These are phyloP conservation scores for Myiopsitta monachus DNA, from an alignment of 2,113 vertebrate genomes.

Conservation along the genomic window DNA sequence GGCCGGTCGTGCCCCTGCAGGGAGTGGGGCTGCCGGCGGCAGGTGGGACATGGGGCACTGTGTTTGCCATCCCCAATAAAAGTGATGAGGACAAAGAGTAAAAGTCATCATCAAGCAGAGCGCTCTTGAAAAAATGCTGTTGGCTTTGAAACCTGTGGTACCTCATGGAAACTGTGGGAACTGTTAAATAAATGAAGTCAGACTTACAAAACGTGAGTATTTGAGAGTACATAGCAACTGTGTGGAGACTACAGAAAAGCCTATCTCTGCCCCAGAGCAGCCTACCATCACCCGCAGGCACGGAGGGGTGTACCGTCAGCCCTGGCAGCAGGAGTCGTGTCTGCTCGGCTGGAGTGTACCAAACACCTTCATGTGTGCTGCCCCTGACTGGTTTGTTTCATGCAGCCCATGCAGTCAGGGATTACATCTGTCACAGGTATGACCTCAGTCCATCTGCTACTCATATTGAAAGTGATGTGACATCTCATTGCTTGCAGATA, in stretches of 20 bases:
- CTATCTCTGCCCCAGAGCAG: not conserved
- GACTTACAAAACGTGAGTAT: not conserved
- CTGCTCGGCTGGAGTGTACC: not conserved
- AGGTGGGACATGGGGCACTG: too few relatives aligned
- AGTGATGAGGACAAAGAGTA: not conserved
- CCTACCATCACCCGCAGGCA: not conserved
- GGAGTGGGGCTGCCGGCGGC: not conserved
- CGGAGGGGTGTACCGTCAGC: not conserved
- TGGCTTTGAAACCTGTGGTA: not conserved
- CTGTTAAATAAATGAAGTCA: not conserved
- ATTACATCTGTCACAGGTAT: not conserved
- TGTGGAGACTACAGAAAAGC: not conserved
- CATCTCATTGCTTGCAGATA: not conserved
- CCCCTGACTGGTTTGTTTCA: not conserved
- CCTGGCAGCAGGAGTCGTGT: not conserved
- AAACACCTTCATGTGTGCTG: not conserved
- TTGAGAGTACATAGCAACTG: accelerated
- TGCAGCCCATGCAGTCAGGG: accelerated
- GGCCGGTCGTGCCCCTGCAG: accelerated
- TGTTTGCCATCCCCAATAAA: not conserved
- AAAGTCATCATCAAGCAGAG: not conserved
- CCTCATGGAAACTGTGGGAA: not conserved
- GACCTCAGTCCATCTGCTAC: too few relatives aligned
- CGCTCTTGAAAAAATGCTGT: accelerated
- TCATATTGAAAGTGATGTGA: not conserved